Evolutionary conservation across 30 jellyfish, hydroid and myxozoan species (phyloP).

Genomic region (Chironex yamaguchii): DNA sequence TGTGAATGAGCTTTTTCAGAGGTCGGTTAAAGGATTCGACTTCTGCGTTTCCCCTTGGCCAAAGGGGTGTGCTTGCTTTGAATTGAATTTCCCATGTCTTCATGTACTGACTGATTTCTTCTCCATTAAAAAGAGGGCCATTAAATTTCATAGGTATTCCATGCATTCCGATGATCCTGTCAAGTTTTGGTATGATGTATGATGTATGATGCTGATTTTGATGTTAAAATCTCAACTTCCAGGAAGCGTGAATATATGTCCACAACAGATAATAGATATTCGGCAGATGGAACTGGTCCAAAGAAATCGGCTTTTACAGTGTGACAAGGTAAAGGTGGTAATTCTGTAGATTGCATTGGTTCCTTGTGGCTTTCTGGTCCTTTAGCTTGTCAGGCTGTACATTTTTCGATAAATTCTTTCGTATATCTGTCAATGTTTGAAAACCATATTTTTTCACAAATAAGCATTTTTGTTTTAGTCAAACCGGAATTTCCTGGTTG

Average conservation of each 20-base stretch:
- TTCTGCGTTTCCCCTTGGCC: constrained; percentile 5
- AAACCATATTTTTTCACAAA: constrained; percentile 15
- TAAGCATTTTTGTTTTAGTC: neutral
- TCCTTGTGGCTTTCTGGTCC: constrained; percentile 25
- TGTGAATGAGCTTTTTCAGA: neutral
- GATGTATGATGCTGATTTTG: constrained; percentile 47
- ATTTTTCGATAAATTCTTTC: constrained; percentile 14
- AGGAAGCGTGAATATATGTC: constrained; percentile 30
- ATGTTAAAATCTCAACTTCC: constrained; percentile 33
- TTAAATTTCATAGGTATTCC: constrained; percentile 39
- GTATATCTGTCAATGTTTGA: neutral
- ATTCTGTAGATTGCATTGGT: constrained; percentile 40
- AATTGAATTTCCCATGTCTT: constrained; percentile 42
- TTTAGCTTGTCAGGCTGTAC: constrained; percentile 31
- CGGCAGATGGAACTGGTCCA: constrained; percentile 60
- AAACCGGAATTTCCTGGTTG: constrained; percentile 26
- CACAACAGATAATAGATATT: constrained; percentile 23
- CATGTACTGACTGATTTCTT: constrained; percentile 24
- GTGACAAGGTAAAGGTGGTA: constrained; percentile 60
- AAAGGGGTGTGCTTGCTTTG: constrained; percentile 51
- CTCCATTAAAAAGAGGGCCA: constrained; percentile 53
- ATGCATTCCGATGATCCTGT: constrained; percentile 38
- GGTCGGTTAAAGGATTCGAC: constrained; percentile 13
- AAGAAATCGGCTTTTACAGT: constrained; percentile 50
- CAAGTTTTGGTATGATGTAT: constrained; percentile 53